These are phyloP conservation scores for Acronicta aceris DNA, from an alignment of 2,888 invertebrate genomes.

Conservation along the genomic window DNA sequence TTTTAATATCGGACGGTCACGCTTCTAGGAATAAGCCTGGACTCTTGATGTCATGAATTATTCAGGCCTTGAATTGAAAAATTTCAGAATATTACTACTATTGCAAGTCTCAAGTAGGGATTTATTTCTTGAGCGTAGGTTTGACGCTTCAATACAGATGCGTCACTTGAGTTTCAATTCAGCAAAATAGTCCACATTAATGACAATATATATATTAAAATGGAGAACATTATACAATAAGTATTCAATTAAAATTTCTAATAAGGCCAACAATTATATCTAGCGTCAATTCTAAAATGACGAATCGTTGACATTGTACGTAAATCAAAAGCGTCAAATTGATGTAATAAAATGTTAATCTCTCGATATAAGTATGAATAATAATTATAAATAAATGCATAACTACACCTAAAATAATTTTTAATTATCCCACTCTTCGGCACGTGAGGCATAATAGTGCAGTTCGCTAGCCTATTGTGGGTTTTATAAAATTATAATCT, in stretches of 20 bases:
- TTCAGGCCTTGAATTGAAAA: constrained; percentile 15
- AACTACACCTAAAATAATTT: no score
- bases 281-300: constrained; percentile 17
- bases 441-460: no score
- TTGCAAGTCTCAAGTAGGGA: not conserved
- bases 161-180: not conserved
- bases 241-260: constrained; percentile 1
- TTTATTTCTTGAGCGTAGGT: not conserved
- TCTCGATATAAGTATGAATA: constrained; percentile 23
- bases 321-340: constrained; percentile 23
- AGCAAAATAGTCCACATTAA: not conserved
- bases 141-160: not conserved
- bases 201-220: constrained; percentile 25
- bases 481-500: constrained; percentile 15
- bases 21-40: constrained; percentile 19
- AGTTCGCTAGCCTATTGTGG: no score
- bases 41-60: not conserved
- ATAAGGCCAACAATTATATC: constrained; percentile 24
- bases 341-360: constrained; percentile 17
- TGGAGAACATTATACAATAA: not conserved
- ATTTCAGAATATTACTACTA: not conserved
- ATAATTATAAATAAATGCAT: constrained; percentile 1
- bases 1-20: constrained; percentile 52
- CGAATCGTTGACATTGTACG: constrained; percentile 1
- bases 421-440: no score